Conservation (phyloP, 53 echinoderm and acorn worm species). For the Luidia sarsii region DNA sequence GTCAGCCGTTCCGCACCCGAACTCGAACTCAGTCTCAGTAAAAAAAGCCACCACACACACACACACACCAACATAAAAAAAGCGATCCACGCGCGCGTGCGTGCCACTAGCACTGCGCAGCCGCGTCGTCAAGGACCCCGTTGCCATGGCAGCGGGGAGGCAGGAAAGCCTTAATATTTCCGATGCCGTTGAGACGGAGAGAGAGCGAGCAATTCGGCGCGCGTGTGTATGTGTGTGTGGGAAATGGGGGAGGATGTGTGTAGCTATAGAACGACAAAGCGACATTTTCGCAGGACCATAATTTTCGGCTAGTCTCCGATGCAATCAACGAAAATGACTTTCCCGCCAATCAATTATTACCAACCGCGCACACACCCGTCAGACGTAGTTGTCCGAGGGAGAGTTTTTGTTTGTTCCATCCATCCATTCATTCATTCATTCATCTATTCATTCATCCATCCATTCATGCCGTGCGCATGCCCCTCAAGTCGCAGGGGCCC, state of each 20-base stretch:
- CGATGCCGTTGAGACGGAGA: constrained; percentile 23
- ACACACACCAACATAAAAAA: background rate
- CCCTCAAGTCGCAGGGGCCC: background rate
- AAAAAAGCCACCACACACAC: too few relatives aligned
- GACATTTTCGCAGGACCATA: too few relatives aligned
- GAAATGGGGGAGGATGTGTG: background rate
- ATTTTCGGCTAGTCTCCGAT: too few relatives aligned
- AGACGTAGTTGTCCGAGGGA: too few relatives aligned
- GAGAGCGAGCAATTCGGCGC: constrained; percentile 9
- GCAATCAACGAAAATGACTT: too few relatives aligned
- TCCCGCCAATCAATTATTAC: too few relatives aligned
- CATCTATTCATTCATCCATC: constrained; percentile 33
- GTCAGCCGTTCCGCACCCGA: too few relatives aligned
- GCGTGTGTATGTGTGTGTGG: too few relatives aligned
- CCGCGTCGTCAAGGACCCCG: too few relatives aligned
- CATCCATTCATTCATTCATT: too few relatives aligned
- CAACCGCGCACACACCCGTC: background rate
- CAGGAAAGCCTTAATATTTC: constrained; percentile 49
- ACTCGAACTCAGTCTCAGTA: too few relatives aligned
- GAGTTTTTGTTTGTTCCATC: background rate
- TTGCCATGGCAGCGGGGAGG: constrained; percentile 38
- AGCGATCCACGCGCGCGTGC: constrained; percentile 8
- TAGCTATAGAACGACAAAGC: too few relatives aligned
- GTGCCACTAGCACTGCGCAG: background rate
- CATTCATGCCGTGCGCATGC: constrained; percentile 11